Conservation (phyloP, 1,140 invertebrate genomes). For the Aphaenogaster floridana region DNA sequence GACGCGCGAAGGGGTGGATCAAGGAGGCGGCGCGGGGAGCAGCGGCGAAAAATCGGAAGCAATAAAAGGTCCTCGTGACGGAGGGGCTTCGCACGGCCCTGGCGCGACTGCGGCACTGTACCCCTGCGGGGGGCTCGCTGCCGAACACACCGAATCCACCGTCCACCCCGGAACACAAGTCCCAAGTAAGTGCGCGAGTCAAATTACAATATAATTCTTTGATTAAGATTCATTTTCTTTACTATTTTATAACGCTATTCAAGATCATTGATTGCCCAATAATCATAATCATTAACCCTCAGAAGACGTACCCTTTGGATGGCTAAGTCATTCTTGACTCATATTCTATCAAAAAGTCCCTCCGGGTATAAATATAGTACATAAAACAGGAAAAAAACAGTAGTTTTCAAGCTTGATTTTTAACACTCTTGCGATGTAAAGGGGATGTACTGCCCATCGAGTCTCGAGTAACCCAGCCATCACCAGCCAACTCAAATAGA, state of each 20-base stretch:
- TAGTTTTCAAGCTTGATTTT: too few relatives aligned
- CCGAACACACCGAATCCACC: conserved; percentile 86
- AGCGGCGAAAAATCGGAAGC: conserved; percentile 66
- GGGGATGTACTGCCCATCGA: too few relatives aligned
- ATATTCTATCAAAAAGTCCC: too few relatives aligned
- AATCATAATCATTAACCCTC: neutral
- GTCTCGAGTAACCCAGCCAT: too few relatives aligned
- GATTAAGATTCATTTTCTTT: neutral
- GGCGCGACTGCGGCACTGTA: conserved; percentile 87
- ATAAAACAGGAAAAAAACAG: too few relatives aligned
- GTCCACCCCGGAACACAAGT: conserved; percentile 85
- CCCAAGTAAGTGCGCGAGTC: conserved; percentile 81
- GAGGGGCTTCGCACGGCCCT: conserved; percentile 87
- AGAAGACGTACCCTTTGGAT: too few relatives aligned
- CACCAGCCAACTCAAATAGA: too few relatives aligned
- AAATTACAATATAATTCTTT: neutral
- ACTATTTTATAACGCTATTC: neutral
- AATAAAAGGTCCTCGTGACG: conserved; percentile 86
- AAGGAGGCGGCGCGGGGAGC: conserved; percentile 60
- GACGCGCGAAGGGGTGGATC: neutral
- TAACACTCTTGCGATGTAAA: too few relatives aligned
- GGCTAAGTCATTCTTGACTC: too few relatives aligned
- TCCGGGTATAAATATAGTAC: too few relatives aligned
- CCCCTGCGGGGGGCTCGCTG: conserved; percentile 86
- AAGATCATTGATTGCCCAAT: neutral